Evolutionary conservation across 1,140 invertebrate genomes (phyloP).

Genomic region (Matsumurasca onukii): DNA sequence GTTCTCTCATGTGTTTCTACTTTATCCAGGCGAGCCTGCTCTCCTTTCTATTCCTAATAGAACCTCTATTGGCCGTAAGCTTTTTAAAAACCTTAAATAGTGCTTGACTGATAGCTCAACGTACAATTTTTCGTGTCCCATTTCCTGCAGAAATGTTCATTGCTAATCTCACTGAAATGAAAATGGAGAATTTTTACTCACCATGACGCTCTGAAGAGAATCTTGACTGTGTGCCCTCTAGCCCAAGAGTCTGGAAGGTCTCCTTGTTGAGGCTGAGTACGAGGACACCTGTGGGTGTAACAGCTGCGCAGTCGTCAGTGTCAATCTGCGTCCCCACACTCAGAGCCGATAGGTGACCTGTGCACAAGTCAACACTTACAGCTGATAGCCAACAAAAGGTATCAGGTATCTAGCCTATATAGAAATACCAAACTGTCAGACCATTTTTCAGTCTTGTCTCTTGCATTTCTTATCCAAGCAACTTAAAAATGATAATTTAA

Average conservation of each 20-base stretch:
- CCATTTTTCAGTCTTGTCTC: neutral
- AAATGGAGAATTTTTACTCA: slow-evolving; percentile 51
- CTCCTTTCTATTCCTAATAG: no score
- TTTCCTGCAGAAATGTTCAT: no score
- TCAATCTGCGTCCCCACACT: slow-evolving; percentile 54
- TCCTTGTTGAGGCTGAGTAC: slow-evolving; percentile 52
- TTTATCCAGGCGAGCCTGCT: no score
- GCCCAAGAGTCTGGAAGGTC: slow-evolving; percentile 54
- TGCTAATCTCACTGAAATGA: no score
- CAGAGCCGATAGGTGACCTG: slow-evolving; percentile 53
- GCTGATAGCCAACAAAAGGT: neutral
- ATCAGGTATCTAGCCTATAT: neutral
- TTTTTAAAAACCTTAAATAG: no score
- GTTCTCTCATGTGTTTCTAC: no score
- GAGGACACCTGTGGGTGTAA: slow-evolving; percentile 52
- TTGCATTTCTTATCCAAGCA: neutral
- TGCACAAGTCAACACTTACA: slow-evolving; percentile 37
- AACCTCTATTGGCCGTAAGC: no score
- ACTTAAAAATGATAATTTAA: neutral
- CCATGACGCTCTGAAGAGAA: slow-evolving; percentile 50
- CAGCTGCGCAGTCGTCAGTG: slow-evolving; percentile 51
- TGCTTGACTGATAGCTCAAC: no score
- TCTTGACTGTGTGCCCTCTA: slow-evolving; percentile 55
- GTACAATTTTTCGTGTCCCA: no score
- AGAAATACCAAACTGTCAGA: neutral